Evolutionary conservation across 2,888 invertebrate species (phyloP), one percentile per base, ranked within the genome.

Genomic region (Callyntrura guangdongensis): DNA sequence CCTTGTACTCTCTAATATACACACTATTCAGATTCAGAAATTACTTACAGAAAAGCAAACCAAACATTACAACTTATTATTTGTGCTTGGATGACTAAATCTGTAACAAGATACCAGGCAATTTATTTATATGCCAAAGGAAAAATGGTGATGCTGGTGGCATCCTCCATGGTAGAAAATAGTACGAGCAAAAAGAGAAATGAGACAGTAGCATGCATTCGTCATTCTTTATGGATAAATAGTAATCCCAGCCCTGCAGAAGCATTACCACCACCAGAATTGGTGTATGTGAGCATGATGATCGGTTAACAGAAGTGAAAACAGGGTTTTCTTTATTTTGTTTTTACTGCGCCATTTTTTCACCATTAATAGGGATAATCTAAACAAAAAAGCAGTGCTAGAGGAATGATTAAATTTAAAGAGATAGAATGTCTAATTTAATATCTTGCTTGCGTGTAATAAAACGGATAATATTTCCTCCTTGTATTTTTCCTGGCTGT

Each of bases 31-130:
- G 74, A 83, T 83, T 88, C 84, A 61, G 61, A 89, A 89, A 89
- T 89, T 89, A 89, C 84, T 89, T 82, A 86, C 84, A 89, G 61
- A 77, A 83, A 77, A 83, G 74, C 83, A 84, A 84, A 2, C 89
- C 83, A 83, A 84, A 84, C 83, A 83, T 77, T 89, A 84, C 89
- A 77, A 89, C 89, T 89, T 89, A 89, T 89, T 89, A 84, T 89
- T 74, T 36, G 45, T 89, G 83, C 84, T 89, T 89, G 89, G 84
- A 84, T 89, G 84, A 84, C 83, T 89, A 89, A 84, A 89, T 84
- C 84, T 64, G 84, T 74, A 84, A 84, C 84, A 89, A 27, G 49
- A 45, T 53, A 82, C 81, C 69, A 88, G 74, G 14, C 45, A 86
- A 74, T 74, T 81, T 81, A 56, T 81, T 59, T 86, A 74, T 53